Base-by-base conservation (phyloP, 53 echinoderm and acorn worm species). In the Paelopatides confundens region DNA sequence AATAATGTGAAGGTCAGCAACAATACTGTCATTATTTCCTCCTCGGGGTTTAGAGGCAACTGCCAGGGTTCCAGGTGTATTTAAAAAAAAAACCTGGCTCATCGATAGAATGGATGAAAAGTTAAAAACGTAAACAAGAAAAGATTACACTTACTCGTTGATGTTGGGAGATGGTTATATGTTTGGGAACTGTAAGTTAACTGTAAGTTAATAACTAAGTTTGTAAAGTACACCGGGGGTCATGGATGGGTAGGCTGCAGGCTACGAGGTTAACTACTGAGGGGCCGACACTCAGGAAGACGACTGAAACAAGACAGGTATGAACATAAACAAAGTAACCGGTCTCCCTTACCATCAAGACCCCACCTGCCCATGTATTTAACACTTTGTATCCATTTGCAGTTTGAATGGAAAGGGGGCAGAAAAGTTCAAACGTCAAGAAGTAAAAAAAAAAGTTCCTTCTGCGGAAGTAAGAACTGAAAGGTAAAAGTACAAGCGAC, bases 1-100 rank as follows among this genome's bases (percentile, higher is more conserved):
- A 40, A 74, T 74, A 74, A 43, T 74, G 43, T n/a, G 74, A 74
- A 74, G 74, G 74, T 74, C 74, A 74, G 27, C 74, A 46, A 74
- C 74, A 74, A 74, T 74, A 74, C 74, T 26, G 74, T 74, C 40
- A 74, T 74, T 74, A 74, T 74, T 74, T 40, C 74, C 21, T 74
- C 74, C 74, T 74, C 74, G 47, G 47, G 74, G 74, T 39, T 39
- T 40, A 43, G 47, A 40, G 74, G 74, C 74, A 46, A 74, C 39
- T 28, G 27, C 21, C 23, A 40, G 40, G 74, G n/a, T 74, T 74
- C 39, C 74, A 74, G 74, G 74, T 74, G 74, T 39, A 74, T 58
- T 23, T 58, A 5, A 58, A 58, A 21, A n/a, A n/a, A 0, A 3
- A 43, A 58, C 58, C 58, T 58, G 58, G 58, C 58, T 58, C 58